phyloP scores from a whole-genome alignment of 2,113 vertebrate species.

The human (Homo sapiens) region GRCh38 chr19:6183501-6184000 shows the following conservation, averaged over 20 bases:
- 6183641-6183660: background rate
- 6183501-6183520: background rate
- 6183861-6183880: too few species aligned
- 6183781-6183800: too few species aligned
- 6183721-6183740: background rate
- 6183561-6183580: background rate
- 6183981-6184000: too few species aligned
- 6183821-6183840: too few species aligned
- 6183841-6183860: too few species aligned
- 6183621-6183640: background rate
- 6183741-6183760: background rate
- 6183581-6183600: rapidly evolving
- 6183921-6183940: too few species aligned
- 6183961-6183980: too few species aligned
- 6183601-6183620: background rate
- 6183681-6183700: background rate
- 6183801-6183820: too few species aligned
- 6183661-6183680: background rate
- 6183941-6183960: too few species aligned
- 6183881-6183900: too few species aligned
- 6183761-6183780: too few species aligned
- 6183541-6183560: background rate
- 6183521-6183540: background rate
- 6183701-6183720: background rate
- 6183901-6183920: too few species aligned